A percentile compares a stretch with the other conserved stretches of the same genome.
phyloP scores from a whole-genome alignment of 2,797 vertebrate species.

The Neosilurus mollespiculum region DNA sequence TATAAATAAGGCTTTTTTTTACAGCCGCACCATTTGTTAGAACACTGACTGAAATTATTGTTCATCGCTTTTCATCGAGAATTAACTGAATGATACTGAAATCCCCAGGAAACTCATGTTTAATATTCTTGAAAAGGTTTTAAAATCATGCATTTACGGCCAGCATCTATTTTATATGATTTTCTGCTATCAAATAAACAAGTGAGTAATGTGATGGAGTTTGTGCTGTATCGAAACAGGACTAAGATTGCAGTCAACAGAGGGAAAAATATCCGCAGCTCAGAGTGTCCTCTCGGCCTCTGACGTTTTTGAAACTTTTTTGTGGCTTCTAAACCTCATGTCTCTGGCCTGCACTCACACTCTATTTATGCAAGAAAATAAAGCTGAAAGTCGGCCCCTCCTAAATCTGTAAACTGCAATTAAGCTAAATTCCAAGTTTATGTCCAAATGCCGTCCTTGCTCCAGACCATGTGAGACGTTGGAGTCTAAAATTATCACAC shows the following conservation, averaged over 20 bases:
- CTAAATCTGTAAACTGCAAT: constrained; percentile 84
- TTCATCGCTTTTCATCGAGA: constrained; percentile 34
- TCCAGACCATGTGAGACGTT: constrained; percentile 81
- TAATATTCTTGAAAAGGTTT: background rate
- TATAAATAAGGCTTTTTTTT: background rate
- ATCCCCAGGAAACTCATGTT: background rate
- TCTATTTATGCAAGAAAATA: constrained; percentile 83
- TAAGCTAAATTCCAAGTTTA: constrained; percentile 84
- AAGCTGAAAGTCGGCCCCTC: constrained; percentile 80
- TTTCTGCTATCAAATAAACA: constrained; percentile 10
- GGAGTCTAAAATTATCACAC: constrained; percentile 82
- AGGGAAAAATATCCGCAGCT: constrained; percentile 33
- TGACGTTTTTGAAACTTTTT: constrained; percentile 75
- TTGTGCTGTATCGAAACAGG: background rate
- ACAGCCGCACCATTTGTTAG: constrained; percentile 23
- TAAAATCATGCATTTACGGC: constrained; percentile 1
- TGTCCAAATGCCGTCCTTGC: constrained; percentile 78
- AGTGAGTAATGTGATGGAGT: background rate
- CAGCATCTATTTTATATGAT: background rate
- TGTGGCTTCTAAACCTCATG: constrained; percentile 79
- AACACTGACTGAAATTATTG: constrained; percentile 34
- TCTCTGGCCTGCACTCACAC: constrained; percentile 77
- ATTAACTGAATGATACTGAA: constrained; percentile 16
- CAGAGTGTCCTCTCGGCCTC: constrained; percentile 72
- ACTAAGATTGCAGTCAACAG: constrained; percentile 3